Base-by-base conservation (phyloP, 2,888 invertebrate species). In the Pycnomerus fuliginosus region DNA sequence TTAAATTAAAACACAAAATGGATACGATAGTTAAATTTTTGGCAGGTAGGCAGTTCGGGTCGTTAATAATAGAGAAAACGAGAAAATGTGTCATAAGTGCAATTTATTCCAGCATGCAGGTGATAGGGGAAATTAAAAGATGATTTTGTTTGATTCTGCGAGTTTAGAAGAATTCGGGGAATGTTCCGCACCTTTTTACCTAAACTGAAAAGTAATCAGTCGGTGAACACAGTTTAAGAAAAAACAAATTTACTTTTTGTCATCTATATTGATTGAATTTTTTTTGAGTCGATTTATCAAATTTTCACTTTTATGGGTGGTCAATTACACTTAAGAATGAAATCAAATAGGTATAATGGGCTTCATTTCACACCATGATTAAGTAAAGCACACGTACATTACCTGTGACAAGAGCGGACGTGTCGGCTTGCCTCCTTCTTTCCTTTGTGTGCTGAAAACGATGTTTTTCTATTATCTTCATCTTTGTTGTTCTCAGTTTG, bases 361-460 rank as follows among this genome's bases (percentile, higher is more conserved):
- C 38, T 48, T 48, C 48, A 48, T 48, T 48, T 48, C 48, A 48
- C 48, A 48, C 44, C 41, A 41, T 43, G 45, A 48, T 48, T 48
- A 48, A 48, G 43, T 44, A 48, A 48, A 45, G 48, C 48, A 48
- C 48, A 48, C 48, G 44, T 48, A 48, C 48, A 48, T 48, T 48
- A 48, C 40, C 41, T 48, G 44, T 48, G 48, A 48, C 48, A 48
- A 48, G 39, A 40, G 48, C 44, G 38, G 48, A 48, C 48, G 48
- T 48, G 48, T 48, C 48, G 48, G 48, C 48, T 39, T 48, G 32
- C 39, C 39, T 48, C 28, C 40, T 44, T 41, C 31, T 30, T 33
- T 28, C 35, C 41, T 44, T 44, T 41, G 43, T 48, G 22, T 27
- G 41, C 36, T 48, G 44, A 36, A 44, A 48, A 48, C 36, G 44